A percentile compares a stretch with the other conserved stretches of the same genome.
Evolutionary conservation across 1,140 invertebrate species (phyloP).

Genomic region (Euwallacea fornicatus): DNA sequence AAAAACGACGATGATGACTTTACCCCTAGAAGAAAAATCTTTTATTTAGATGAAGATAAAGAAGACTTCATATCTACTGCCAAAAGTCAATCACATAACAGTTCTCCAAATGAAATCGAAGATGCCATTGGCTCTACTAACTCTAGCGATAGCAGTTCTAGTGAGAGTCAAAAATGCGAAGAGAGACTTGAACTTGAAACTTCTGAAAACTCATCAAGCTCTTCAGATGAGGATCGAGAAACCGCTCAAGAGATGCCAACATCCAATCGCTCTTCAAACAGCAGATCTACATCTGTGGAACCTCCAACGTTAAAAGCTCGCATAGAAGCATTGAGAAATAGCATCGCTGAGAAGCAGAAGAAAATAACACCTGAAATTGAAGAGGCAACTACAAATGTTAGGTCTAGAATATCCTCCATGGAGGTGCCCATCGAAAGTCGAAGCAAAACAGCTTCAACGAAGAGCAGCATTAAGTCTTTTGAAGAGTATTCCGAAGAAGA

Average conservation of each 20-base stretch:
- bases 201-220: neutral
- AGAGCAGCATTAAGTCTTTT: constrained; percentile 48
- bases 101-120: neutral
- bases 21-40: constrained; percentile 17
- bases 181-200: neutral
- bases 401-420: constrained; percentile 51
- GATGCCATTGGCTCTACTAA: constrained; percentile 39
- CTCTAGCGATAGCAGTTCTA: constrained; percentile 45
- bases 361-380: constrained; percentile 41
- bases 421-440: constrained; percentile 42
- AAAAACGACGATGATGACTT: constrained; percentile 42
- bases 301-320: constrained; percentile 46
- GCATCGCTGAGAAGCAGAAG: constrained; percentile 41
- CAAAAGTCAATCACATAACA: neutral
- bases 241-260: neutral
- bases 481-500: constrained; percentile 54
- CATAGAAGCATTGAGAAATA: constrained; percentile 47
- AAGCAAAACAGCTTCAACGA: constrained; percentile 45
- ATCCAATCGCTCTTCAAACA: constrained; percentile 5
- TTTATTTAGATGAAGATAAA: constrained; percentile 18
- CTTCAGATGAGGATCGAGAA: neutral
- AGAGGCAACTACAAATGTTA: constrained; percentile 49
- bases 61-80: neutral
- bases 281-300: constrained; percentile 35
- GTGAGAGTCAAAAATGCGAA: constrained; percentile 30